phyloP scores from a whole-genome alignment of 1,140 invertebrate genomes.

The Papilio xuthus region DNA sequence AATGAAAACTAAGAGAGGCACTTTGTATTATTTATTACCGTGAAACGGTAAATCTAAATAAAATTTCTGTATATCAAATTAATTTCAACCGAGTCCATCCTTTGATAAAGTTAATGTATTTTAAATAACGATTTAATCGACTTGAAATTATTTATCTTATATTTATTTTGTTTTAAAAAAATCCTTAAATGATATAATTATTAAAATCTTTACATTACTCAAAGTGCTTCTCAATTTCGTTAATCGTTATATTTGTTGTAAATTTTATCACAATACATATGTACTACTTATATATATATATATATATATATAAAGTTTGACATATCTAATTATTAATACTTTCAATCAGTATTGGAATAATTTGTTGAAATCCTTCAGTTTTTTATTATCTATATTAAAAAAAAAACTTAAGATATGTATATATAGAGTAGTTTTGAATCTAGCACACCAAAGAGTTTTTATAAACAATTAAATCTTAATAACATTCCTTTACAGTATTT shows the following conservation, averaged over 20 bases:
- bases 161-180: neutral
- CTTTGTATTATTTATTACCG: slow-evolving; percentile 20
- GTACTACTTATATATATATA: slow-evolving; percentile 4
- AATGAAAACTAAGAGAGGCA: neutral
- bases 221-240: slow-evolving; percentile 33
- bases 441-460: neutral
- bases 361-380: neutral
- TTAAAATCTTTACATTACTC: neutral
- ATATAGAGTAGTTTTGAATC: neutral
- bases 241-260: slow-evolving; percentile 20
- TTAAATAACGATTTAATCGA: neutral
- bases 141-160: too few species aligned
- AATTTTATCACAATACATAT: slow-evolving; percentile 23
- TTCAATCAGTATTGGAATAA: neutral
- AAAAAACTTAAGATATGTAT: neutral
- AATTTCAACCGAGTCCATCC: neutral
- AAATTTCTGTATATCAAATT: neutral
- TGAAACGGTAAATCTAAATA: neutral
- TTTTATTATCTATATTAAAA: neutral
- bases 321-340: slow-evolving; percentile 38
- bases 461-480: neutral
- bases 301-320: slow-evolving; percentile 23
- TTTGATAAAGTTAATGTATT: neutral
- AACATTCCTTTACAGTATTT: neutral
- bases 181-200: neutral